These are phyloP conservation scores for Exaiptasia diaphana DNA, from an alignment of 64 coral and sea anemone species.

Conservation along the genomic window DNA sequence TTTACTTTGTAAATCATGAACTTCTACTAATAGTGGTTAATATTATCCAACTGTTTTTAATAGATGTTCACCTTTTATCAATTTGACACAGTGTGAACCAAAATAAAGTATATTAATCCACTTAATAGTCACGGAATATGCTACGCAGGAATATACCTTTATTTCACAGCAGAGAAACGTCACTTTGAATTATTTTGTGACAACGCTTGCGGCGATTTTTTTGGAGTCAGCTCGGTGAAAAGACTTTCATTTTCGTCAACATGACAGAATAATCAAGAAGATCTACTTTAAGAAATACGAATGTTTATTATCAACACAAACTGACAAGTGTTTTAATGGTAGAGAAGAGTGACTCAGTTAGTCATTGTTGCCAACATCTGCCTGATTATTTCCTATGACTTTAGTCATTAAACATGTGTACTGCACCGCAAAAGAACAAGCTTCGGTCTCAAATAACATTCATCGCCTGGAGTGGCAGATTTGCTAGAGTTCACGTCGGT, in stretches of 20 bases:
- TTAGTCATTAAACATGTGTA: neutral
- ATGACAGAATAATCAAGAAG: neutral
- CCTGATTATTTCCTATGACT: conserved; percentile 3
- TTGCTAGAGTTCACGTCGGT: conserved; percentile 8
- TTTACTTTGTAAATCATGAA: too few species aligned
- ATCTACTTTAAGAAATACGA: neutral
- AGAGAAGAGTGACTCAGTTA: neutral
- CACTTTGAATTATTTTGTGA: too few species aligned
- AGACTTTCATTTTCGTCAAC: neutral
- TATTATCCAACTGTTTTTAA: too few species aligned
- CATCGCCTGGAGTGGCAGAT: neutral
- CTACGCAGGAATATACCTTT: too few species aligned
- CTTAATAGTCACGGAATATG: neutral
- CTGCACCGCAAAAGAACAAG: neutral
- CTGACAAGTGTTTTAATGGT: neutral
- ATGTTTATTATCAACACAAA: neutral
- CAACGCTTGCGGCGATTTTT: too few species aligned
- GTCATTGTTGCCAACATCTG: neutral
- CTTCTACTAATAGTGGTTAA: too few species aligned
- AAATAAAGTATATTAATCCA: neutral
- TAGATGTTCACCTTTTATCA: neutral
- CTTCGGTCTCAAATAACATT: neutral
- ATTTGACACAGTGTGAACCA: neutral
- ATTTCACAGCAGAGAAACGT: too few species aligned
- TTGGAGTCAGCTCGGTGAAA: too few species aligned